Percentiles rank a stretch among this genome's conserved stretches.
Conservation (phyloP, 2,113 vertebrate genomes). For the Trichechus manatus region DNA sequence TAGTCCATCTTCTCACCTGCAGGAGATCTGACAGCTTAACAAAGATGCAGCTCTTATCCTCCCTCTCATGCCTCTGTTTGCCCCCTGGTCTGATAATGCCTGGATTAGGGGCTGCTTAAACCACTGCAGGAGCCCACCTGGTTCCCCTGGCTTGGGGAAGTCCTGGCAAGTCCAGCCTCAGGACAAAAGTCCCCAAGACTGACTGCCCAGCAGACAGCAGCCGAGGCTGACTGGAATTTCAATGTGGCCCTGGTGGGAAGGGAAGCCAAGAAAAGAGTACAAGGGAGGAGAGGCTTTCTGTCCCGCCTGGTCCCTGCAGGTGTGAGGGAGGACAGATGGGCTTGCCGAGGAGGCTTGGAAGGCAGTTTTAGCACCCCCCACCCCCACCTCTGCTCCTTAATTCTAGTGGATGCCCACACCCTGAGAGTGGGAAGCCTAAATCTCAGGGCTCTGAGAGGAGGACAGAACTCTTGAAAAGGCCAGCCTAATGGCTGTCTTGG, state of each 20-base stretch:
- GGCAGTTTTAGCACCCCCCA: background rate
- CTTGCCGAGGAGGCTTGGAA: background rate
- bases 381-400: background rate
- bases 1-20: background rate
- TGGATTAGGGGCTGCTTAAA: background rate
- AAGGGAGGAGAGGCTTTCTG: slow-evolving; percentile 60
- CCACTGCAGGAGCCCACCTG: slow-evolving; percentile 63
- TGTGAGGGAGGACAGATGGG: background rate
- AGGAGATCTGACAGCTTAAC: background rate
- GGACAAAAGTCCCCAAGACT: slow-evolving; percentile 77
- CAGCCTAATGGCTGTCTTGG: background rate
- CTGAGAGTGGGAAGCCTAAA: background rate
- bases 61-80: background rate
- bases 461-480: background rate
- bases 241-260: slow-evolving; percentile 70
- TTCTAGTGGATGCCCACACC: background rate
- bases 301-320: background rate
- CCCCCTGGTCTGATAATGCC: slow-evolving; percentile 3
- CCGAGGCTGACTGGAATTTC: slow-evolving; percentile 81
- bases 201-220: slow-evolving; percentile 79
- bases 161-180: slow-evolving; percentile 72
- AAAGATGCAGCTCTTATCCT: background rate
- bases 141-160: slow-evolving; percentile 37
- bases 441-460: background rate
- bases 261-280: slow-evolving; percentile 66